Evolutionary conservation across 2,888 invertebrate genomes (phyloP), one percentile per base, ranked within the genome.

Genomic region (Neoascia interrupta): DNA sequence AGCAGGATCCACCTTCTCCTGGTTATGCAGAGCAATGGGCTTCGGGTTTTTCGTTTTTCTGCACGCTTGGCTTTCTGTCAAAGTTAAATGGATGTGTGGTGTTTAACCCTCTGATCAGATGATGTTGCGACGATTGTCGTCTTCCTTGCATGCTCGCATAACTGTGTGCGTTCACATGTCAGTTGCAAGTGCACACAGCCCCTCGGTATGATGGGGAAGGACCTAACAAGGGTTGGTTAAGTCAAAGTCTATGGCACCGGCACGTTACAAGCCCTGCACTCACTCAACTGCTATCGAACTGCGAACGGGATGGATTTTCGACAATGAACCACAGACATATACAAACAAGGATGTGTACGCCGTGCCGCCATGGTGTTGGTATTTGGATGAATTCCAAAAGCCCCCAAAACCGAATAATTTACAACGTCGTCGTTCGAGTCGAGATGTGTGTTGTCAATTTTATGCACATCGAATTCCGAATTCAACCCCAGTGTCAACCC

Each of bases 51-150:
- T 51, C 45, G 73, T 73, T 79, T 79, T 79, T 79, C 79, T 79
- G 79, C 79, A 73, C 79, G 79, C 68, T 79, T 79, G 73, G 68
- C 60, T 79, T 73, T 56, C 79, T 79, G 79, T 79, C 73, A 79
- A 79, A 68, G 79, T 51, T 61, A 73, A 79, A 79, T 73, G 60
- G 66, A 79, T 79, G 68, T 79, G 79, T 61, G 79, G 79, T 68
- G 74, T 63, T 36, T 53, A 49, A 43, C 70, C 49, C 54, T 45
- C 54, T 31, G 74, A 69, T 69, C 74, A 49, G 61, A 53, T 66
- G 66, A 60, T 61, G 26, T 47, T 47, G 56, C 61, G 41, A 63
- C 61, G 41, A 53, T 74, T 64, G 76, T 73, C 73, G 58, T 66
- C 66, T 61, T 73, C 60, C 31, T 8, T n/a, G 18, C 23, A 34